Evolutionary conservation across 1,140 invertebrate genomes (phyloP).

Genomic region (Drosophila pseudoananassae): DNA sequence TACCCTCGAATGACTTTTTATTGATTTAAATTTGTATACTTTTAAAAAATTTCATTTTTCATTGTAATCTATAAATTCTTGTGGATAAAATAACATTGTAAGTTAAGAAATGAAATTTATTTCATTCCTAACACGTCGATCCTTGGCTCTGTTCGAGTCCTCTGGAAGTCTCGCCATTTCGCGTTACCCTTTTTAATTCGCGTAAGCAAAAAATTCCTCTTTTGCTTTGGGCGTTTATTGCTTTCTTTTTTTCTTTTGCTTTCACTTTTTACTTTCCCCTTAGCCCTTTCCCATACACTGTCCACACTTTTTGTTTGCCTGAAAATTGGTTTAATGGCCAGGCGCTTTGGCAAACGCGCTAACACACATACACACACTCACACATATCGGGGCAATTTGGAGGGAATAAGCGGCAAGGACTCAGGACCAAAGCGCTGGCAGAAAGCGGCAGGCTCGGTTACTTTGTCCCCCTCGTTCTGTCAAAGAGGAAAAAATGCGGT

Average conservation of each 20-base stretch:
- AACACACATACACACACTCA: constrained; percentile 12
- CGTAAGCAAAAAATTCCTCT: constrained; percentile 24
- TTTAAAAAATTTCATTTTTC: not conserved
- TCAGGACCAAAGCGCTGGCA: constrained; percentile 2
- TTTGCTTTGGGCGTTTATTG: constrained; percentile 26
- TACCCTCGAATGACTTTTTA: not conserved
- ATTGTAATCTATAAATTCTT: not conserved
- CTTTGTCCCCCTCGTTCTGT: constrained; percentile 4
- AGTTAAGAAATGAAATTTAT: not conserved
- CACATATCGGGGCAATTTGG: constrained; percentile 39
- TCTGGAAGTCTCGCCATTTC: not conserved
- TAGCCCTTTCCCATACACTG: not conserved
- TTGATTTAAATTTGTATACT: not conserved
- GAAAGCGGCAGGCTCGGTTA: constrained; percentile 12
- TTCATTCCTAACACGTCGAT: not conserved
- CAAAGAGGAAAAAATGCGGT: constrained; percentile 50
- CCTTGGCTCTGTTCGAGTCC: not conserved
- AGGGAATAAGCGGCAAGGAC: constrained; percentile 21
- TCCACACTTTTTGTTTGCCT: constrained; percentile 47
- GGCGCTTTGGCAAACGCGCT: constrained; percentile 29
- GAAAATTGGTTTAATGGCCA: constrained; percentile 69
- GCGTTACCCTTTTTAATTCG: constrained; percentile 10
- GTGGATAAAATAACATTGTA: not conserved
- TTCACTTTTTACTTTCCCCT: not conserved
- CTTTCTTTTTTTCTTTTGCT: constrained; percentile 7